Evolutionary conservation across 2,888 invertebrate species (phyloP).

Genomic region (Podabrus alpinus): DNA sequence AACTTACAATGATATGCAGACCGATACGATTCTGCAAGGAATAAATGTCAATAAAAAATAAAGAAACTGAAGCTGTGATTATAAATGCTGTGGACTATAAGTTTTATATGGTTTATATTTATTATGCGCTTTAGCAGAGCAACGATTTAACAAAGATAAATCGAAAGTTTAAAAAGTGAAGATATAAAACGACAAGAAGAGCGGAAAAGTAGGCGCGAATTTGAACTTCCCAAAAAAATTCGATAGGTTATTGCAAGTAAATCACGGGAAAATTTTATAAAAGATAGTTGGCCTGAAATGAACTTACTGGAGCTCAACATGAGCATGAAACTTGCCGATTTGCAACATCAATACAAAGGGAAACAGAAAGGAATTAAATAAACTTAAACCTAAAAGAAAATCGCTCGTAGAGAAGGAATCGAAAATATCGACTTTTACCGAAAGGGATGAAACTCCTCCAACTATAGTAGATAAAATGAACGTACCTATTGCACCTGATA

Average conservation of each 20-base stretch:
- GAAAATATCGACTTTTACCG: slow-evolving; percentile 53
- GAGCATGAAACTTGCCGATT: slow-evolving; percentile 77
- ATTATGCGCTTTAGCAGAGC: slow-evolving; percentile 83
- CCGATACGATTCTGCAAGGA: slow-evolving; percentile 46
- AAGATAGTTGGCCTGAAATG: slow-evolving; percentile 58
- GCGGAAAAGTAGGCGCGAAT: slow-evolving; percentile 27
- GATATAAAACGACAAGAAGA: slow-evolving; percentile 40
- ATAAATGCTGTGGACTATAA: slow-evolving; percentile 53
- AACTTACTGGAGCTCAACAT: slow-evolving; percentile 81
- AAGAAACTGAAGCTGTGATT: slow-evolving; percentile 58
- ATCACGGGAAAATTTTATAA: slow-evolving; percentile 44
- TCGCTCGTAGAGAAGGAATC: slow-evolving; percentile 35
- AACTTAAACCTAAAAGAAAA: slow-evolving; percentile 60
- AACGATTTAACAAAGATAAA: slow-evolving; percentile 77
- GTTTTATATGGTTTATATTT: slow-evolving; percentile 72
- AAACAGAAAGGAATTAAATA: slow-evolving; percentile 80
- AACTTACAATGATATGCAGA: slow-evolving; percentile 10
- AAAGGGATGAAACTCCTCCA: slow-evolving; percentile 47
- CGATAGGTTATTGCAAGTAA: slow-evolving; percentile 51
- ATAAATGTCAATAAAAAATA: slow-evolving; percentile 48
- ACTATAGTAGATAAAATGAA: slow-evolving; percentile 50
- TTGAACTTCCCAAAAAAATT: slow-evolving; percentile 38
- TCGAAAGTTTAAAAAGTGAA: slow-evolving; percentile 44
- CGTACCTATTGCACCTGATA: slow-evolving; percentile 38
- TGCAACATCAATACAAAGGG: slow-evolving; percentile 81